Percentiles rank a stretch among this genome's conserved stretches.
These are phyloP conservation scores for Oreochromis spilurus DNA, from an alignment of 2,113 vertebrate genomes.

Conservation along the genomic window DNA sequence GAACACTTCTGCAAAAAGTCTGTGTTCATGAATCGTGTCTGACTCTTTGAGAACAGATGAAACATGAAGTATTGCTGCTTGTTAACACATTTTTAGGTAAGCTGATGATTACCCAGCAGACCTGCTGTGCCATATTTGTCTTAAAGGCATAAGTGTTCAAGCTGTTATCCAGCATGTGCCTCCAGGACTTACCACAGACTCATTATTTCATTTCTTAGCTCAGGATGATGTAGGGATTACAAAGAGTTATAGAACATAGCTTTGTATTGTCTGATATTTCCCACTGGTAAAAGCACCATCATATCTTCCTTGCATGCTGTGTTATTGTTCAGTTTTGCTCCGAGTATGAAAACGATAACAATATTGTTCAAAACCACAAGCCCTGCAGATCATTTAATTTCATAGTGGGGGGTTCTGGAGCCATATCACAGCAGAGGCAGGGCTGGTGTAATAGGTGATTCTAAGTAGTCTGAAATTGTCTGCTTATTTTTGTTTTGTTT, in stretches of 20 bases:
- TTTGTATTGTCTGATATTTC: not conserved
- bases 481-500: not conserved
- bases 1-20: not conserved
- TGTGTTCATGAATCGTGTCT: not conserved
- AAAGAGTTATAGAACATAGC: not conserved
- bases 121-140: not conserved
- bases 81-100: not conserved
- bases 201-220: not conserved
- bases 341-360: not conserved
- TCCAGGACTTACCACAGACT: not conserved
- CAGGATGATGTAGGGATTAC: not conserved
- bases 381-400: slow-evolving; percentile 22
- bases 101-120: not conserved
- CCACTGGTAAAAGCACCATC: not conserved
- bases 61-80: not conserved
- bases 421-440: not conserved
- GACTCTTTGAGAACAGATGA: not conserved
- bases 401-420: slow-evolving; percentile 5
- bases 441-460: slow-evolving; percentile 8
- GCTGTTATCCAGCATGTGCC: not conserved
- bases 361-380: not conserved
- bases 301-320: not conserved
- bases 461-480: slow-evolving; percentile 1
- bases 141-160: not conserved
- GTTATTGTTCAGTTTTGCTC: not conserved